Evolutionary conservation across 2,113 vertebrate genomes (phyloP).

Genomic region (Pterocles orientalis): DNA sequence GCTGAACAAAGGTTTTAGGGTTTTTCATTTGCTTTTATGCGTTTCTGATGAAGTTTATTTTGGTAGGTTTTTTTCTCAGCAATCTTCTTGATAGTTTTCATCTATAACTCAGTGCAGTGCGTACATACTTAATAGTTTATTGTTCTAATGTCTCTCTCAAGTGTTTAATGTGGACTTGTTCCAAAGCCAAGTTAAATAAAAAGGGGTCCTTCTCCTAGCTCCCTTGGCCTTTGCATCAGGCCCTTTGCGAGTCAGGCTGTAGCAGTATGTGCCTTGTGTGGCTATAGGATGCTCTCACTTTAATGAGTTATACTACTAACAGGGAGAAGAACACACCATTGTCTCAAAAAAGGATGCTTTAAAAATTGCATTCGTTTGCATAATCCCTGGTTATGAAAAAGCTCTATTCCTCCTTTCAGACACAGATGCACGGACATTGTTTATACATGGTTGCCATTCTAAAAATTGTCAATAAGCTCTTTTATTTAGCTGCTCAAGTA

Average conservation of each 20-base stretch:
- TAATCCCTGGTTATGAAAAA: neutral
- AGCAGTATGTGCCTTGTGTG: neutral
- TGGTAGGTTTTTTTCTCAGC: neutral
- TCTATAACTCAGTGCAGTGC: neutral
- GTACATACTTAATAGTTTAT: conserved; percentile 7
- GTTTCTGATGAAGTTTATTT: conserved; percentile 53
- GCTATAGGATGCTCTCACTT: neutral
- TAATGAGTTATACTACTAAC: neutral
- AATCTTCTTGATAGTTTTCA: conserved; percentile 21
- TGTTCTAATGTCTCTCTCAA: neutral
- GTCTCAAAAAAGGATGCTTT: neutral
- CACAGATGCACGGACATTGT: neutral
- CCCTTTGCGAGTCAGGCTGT: neutral
- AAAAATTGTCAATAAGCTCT: conserved; percentile 15
- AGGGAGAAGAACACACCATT: neutral
- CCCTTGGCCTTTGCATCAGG: neutral
- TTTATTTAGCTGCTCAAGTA: neutral
- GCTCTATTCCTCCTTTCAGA: conserved; percentile 4
- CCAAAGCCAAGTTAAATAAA: conserved; percentile 2
- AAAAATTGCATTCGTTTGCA: neutral
- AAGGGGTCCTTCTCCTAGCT: neutral
- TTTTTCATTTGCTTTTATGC: conserved; percentile 47
- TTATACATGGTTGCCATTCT: neutral
- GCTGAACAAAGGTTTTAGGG: conserved; percentile 12
- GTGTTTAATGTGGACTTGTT: conserved; percentile 11